Base-by-base conservation (phyloP, 2,888 invertebrate species). In the Ormyrus rosae region DNA sequence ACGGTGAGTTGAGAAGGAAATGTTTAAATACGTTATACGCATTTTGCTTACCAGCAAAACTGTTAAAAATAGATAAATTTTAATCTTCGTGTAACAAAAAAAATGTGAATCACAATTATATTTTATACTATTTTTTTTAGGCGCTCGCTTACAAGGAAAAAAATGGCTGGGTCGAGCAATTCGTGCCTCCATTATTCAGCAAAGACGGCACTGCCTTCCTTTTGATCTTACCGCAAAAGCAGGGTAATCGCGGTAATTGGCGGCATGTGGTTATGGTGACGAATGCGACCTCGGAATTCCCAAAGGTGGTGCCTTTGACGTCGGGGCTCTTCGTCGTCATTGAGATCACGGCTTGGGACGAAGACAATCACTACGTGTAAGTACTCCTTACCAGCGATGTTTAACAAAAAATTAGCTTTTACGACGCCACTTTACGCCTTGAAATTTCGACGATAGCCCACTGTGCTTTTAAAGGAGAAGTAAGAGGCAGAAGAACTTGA, bases 101-200 rank as follows among this genome's bases (percentile, higher is more conserved):
- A 19, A 19, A 19, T 19, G 19, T 1, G 19, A 19, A 19, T 19
- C 19, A 19, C 19, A 19, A 19, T 19, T 2, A 19, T 19, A 19
- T 19, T 19, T 19, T 19, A 1, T 19, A 19, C 2, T 19, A 19
- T 19, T 19, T 19, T 1, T 84, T 82, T 11, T 81, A 90, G 90
- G 88, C 86, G 3, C 82, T 89, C 50, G 84, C 83, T 51, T 88
- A 90, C 75, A 78, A 77, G 13, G 91, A 93, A 85, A 85, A 91
- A 10, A 91, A 93, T 3, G 96, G 96, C 11, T 96, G 96, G 96
- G 93, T 96, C n/a, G 96, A 96, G 87, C 91, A 94, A 55, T 96
- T 96, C 87, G 93, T 94, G 51, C 92, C 95, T 0, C 94, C 96
- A 0, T 90, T 93, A 63, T 95, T 95, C 87, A 95, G 94, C 83